A percentile compares a stretch with the other conserved stretches of the same genome.
phyloP scores from a whole-genome alignment of 2,888 invertebrate species.

The Coremacera marginata region DNA sequence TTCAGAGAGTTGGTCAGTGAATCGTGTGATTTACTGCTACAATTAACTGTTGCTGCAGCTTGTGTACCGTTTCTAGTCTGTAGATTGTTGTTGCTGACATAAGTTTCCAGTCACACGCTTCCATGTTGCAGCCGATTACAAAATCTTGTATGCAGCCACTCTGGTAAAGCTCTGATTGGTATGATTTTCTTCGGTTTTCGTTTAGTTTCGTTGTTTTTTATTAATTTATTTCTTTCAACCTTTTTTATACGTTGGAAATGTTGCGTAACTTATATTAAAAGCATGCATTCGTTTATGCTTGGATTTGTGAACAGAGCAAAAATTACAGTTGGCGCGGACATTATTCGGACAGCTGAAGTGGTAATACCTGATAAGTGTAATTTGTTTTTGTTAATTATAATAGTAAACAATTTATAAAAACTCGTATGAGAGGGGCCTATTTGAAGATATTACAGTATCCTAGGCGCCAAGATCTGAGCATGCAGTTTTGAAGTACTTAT shows the following conservation, averaged over 20 bases:
- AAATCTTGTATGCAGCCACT: background rate
- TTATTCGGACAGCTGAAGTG: background rate
- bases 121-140: background rate
- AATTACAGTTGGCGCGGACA: background rate
- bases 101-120: background rate
- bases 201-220: background rate
- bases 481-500: too few species aligned
- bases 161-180: constrained; percentile 33
- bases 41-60: background rate
- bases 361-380: too few species aligned
- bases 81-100: background rate
- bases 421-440: too few species aligned
- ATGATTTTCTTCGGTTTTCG: constrained; percentile 1
- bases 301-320: constrained; percentile 14
- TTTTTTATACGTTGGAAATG: background rate
- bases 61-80: background rate
- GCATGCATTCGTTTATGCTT: background rate
- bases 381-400: too few species aligned
- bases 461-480: too few species aligned
- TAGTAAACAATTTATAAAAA: too few species aligned
- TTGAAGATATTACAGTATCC: too few species aligned
- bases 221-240: background rate
- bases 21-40: background rate
- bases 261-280: background rate
- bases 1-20: background rate